Conservation (phyloP, 2,888 invertebrate species). For the Heteropelma amictum region DNA sequence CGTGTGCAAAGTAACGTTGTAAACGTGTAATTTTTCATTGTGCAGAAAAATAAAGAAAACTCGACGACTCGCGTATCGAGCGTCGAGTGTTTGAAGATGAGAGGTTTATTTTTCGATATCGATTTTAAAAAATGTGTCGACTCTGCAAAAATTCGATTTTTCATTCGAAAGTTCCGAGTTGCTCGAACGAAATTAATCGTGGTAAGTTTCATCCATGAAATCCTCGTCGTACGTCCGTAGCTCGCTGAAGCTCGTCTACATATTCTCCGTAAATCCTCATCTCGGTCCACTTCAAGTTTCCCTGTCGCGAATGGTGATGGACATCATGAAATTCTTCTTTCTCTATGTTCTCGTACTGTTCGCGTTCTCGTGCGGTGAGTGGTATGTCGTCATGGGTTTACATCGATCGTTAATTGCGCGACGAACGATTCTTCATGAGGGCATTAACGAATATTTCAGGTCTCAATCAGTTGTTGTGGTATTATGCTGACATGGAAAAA, state of each 20-base stretch:
- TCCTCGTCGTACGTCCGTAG: slow-evolving; percentile 79
- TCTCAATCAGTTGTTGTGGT: slow-evolving; percentile 91
- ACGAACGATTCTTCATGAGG: background rate
- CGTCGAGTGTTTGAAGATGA: too few species aligned
- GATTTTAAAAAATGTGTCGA: too few species aligned
- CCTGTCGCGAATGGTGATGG: slow-evolving; percentile 94
- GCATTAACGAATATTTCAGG: slow-evolving; percentile 78
- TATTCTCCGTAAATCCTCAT: slow-evolving; percentile 98
- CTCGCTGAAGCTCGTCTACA: slow-evolving; percentile 96
- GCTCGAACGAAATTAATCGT: too few species aligned
- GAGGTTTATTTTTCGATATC: too few species aligned
- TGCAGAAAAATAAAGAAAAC: too few species aligned
- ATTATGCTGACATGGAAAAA: slow-evolving; percentile 94
- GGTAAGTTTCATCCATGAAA: background rate
- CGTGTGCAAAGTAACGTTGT: too few species aligned
- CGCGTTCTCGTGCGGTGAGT: slow-evolving; percentile 96
- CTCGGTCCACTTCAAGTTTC: slow-evolving; percentile 98
- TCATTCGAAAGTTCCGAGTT: too few species aligned
- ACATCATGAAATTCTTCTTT: slow-evolving; percentile 97
- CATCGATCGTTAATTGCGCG: background rate
- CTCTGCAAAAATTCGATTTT: too few species aligned
- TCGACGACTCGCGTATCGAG: too few species aligned
- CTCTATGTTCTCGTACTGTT: slow-evolving; percentile 94
- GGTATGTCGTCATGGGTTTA: slow-evolving; percentile 48
- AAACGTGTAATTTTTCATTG: too few species aligned